Base-by-base conservation (phyloP, 2,113 vertebrate genomes). In the Silurus glanis region DNA sequence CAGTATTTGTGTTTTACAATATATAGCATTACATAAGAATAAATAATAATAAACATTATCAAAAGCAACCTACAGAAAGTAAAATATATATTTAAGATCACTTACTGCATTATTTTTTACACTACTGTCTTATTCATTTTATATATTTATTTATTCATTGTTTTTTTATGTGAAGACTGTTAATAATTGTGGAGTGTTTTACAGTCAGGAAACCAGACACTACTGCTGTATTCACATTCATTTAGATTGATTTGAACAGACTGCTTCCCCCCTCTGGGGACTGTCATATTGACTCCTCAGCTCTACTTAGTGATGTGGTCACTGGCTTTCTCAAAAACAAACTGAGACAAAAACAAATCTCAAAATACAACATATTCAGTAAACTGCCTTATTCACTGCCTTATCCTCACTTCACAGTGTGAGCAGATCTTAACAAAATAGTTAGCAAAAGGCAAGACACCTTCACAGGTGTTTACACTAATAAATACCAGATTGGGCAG, bases 251-350 rank as follows among this genome's bases (percentile, higher is more conserved):
- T 61, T 84, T 75, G 61, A 83, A 53, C 28, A 67, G 19, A 3
- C 56, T 74, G 83, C 51, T 88, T 55, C 67, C 83, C 56, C 64
- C 83, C 86, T 80, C 80, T 64, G 80, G 86, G 67, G n/a, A 28
- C 84, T 80, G 86, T 88, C 89, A 88, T 74, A 81, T 86, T 78
- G 56, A 83, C 81, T 86, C 82, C 86, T 80, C 67, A 64, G 59
- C 12, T 55, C 71, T 85, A 56, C 80, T 66, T 82, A 86, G 66
- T 84, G 86, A 88, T 87, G 80, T 84, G 84, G 84, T 86, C 67
- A 84, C 55, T 8, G 53, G 75, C 84, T 75, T 74, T 80, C 49
- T 53, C 14, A 25, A n/a, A 84, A 8, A 62, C 10, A 67, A 28
- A 81, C 78, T 71, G 69, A 80, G 37, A 83, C n/a, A 67, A n/a